Evolutionary conservation across 2,797 vertebrate species (phyloP), one percentile per base, ranked within the genome.

Genomic region (Sus cebifrons): DNA sequence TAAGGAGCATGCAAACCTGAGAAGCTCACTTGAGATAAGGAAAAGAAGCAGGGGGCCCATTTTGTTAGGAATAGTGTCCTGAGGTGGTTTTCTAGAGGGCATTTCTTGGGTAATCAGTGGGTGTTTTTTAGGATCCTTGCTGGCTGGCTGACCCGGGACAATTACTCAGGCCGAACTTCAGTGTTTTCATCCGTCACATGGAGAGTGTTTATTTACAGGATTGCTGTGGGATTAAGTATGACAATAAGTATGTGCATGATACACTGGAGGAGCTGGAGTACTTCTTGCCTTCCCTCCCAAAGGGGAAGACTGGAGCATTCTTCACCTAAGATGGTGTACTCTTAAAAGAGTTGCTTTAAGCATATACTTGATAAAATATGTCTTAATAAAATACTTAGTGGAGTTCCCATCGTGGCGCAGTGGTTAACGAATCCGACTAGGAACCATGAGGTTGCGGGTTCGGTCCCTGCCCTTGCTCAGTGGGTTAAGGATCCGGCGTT

Each of bases 341-440:
- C n/a, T 92, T 83, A 75, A 77, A 44, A 60, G 70, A 93, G 27
- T 11, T 88, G n/a, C n/a, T 88, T 82, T 58, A 90, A 75, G 32
- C 78, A 73, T 49, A 49, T 49, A 49, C 9, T 9, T 86, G 89
- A 65, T 54, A 21, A 89, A 74, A 20, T 73, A 29, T 44, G 32
- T 67, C 73, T 90, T 64, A 79, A 68, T 86, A 32, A 68, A 92
- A n/a, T 71, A 49, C 29, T 36, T 32, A 20, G 64, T 64, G 44
- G 32, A 32, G 32, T 32, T 32, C 32, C 32, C 32, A 32, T 32
- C 32, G 32, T 32, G 32, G 32, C 32, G 32, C 32, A 32, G 32
- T 32, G 32, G 32, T 32, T 32, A 32, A 32, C 32, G 32, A 32
- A 32, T 32, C 32, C 32, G 32, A 32, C 32, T 32, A 32, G 32